Evolutionary conservation across 2,888 invertebrate genomes (phyloP).

Genomic region (Cylloceria caligata): DNA sequence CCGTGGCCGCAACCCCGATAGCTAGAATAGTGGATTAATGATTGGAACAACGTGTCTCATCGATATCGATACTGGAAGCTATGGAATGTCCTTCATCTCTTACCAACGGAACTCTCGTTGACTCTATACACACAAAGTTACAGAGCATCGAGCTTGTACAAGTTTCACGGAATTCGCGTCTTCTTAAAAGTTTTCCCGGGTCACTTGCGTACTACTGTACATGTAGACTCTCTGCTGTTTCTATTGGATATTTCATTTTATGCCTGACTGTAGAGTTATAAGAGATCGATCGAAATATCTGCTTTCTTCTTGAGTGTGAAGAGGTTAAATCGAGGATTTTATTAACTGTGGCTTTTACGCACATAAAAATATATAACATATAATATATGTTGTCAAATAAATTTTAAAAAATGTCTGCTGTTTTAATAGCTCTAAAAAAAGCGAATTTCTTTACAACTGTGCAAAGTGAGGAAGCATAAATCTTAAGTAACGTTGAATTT

Average conservation of each 20-base stretch:
- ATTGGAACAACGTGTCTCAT: conserved; percentile 33
- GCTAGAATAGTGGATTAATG: conserved; percentile 16
- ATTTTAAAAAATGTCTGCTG: too few species aligned
- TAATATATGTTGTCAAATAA: background rate
- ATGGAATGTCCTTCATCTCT: background rate
- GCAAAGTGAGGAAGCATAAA: too few species aligned
- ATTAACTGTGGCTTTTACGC: too few species aligned
- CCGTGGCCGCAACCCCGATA: conserved; percentile 40
- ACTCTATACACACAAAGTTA: conserved; percentile 1
- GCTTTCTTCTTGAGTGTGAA: too few species aligned
- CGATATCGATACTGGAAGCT: conserved; percentile 29
- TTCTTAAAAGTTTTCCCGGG: background rate
- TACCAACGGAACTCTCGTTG: conserved; percentile 10
- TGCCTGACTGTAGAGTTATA: too few species aligned
- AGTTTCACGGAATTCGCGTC: background rate
- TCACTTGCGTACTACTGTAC: background rate
- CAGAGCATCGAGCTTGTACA: background rate
- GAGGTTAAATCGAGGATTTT: too few species aligned
- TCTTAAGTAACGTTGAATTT: background rate
- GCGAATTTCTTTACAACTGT: background rate
- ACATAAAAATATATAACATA: background rate
- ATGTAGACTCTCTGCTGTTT: background rate
- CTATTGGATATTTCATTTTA: background rate
- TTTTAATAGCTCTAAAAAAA: too few species aligned
- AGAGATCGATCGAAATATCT: background rate